phyloP scores from a whole-genome alignment of 1,140 invertebrate species.

The Geopemphigus sp. region DNA sequence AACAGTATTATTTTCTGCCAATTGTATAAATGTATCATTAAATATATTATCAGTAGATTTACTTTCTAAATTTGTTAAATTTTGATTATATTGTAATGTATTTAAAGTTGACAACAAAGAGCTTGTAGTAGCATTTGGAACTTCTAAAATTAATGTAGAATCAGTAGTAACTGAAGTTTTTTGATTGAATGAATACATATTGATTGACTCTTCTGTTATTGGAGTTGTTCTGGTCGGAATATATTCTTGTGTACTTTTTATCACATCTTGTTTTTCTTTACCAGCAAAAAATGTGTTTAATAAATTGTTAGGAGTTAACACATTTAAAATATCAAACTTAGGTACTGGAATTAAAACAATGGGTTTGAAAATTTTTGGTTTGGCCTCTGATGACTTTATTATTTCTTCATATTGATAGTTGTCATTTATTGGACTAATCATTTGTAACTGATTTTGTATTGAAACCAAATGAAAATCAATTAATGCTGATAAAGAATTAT shows the following conservation, averaged over 20 bases:
- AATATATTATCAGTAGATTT: not conserved
- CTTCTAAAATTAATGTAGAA: not conserved
- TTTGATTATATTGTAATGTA: not conserved
- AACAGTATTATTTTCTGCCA: not conserved
- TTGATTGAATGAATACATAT: not conserved
- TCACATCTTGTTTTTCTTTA: not conserved
- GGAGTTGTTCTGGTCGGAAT: not conserved
- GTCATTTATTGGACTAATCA: slow-evolving; percentile 28
- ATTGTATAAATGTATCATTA: not conserved
- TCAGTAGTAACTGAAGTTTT: not conserved
- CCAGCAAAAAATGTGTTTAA: slow-evolving; percentile 1
- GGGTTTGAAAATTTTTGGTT: not conserved
- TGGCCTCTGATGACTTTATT: not conserved
- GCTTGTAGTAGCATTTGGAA: not conserved
- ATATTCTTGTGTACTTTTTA: not conserved
- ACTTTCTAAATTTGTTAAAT: not conserved
- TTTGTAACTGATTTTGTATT: slow-evolving; percentile 36
- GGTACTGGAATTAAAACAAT: slow-evolving; percentile 17
- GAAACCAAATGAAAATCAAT: slow-evolving; percentile 22
- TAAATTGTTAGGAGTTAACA: not conserved
- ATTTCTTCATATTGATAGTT: not conserved
- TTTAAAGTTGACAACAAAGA: not conserved
- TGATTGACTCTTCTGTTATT: not conserved
- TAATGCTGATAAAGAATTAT: slow-evolving; percentile 14
- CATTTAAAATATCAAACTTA: not conserved